phyloP scores from a whole-genome alignment of 2,113 vertebrate species.

The Cottus gobio region DNA sequence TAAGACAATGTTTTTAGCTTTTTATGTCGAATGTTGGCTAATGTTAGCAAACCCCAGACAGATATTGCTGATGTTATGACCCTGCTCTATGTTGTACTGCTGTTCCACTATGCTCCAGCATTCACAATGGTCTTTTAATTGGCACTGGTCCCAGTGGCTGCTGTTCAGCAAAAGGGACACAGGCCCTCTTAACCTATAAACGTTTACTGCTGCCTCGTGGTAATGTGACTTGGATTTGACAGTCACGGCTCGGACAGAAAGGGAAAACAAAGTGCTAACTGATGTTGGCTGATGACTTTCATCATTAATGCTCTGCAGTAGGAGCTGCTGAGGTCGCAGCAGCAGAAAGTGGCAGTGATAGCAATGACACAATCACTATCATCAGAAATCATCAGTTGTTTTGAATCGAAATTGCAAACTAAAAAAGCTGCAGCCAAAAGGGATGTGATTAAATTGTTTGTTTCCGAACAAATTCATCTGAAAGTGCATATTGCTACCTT shows the following conservation, averaged over 20 bases:
- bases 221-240: background rate
- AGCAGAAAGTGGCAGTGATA: background rate
- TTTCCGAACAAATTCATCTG: background rate
- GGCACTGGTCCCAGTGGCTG: background rate
- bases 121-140: background rate
- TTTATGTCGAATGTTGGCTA: background rate
- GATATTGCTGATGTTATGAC: background rate
- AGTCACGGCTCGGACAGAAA: background rate
- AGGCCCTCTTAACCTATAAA: background rate
- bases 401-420: background rate
- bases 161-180: background rate
- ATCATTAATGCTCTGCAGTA: background rate
- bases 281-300: background rate
- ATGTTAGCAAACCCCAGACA: background rate
- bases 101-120: background rate
- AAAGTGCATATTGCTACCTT: background rate
- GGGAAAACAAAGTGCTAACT: background rate
- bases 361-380: background rate
- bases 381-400: background rate
- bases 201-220: background rate
- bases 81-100: background rate
- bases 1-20: slow-evolving; percentile 40
- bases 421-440: background rate
- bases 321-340: background rate
- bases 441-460: slow-evolving; percentile 2